Evolutionary conservation across 2,797 vertebrate genomes (phyloP), one percentile per base, ranked within the genome.

Genomic region (Pseudocheirus occidentalis): DNA sequence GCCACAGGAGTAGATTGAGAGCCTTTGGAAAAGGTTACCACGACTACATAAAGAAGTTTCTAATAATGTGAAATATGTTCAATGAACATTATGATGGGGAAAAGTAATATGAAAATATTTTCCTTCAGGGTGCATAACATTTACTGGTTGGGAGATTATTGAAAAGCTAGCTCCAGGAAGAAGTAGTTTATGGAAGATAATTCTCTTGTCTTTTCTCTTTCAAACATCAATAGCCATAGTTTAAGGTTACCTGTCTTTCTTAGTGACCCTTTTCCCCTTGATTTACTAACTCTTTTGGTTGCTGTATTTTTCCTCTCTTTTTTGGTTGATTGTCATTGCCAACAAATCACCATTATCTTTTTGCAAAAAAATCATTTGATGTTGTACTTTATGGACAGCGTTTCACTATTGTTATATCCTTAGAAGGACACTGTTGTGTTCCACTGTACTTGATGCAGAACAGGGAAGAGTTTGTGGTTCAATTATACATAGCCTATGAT

Each of bases 371-470:
- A 46, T 21, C 18, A 81, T 27, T 81, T 81, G 46, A 46, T 81
- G 40, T 5, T 81, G 40, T 5, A 28, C 53, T 95, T 95, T 95
- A 93, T 40, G 40, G 66, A 40, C 16, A 73, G 95, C 53, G 90
- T 40, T 92, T 29, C 40, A 90, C 57, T 92, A 73, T 53, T 24
- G 97, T 53, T 56, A 54, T 57, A 62, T 55, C 89, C 90, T 87
- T 52, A 1, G 59, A 95, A 73, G 90, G 24, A 14, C 0, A 93
- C n/a, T 58, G 40, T 91, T 31, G 31, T 52, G 90, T 91, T 91
- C 92, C 92, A 95, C 91, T 95, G 90, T 59, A 52, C 96, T 98
- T 92, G 95, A 95, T 93, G 93, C 93, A 55, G 90, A 93, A 59
- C 31, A 66, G n/a, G 50, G 2, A 81, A 90, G 40, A 54, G 12